These are phyloP conservation scores for Tetrapedia diversipes DNA, from an alignment of 2,888 invertebrate species.

Conservation along the genomic window DNA sequence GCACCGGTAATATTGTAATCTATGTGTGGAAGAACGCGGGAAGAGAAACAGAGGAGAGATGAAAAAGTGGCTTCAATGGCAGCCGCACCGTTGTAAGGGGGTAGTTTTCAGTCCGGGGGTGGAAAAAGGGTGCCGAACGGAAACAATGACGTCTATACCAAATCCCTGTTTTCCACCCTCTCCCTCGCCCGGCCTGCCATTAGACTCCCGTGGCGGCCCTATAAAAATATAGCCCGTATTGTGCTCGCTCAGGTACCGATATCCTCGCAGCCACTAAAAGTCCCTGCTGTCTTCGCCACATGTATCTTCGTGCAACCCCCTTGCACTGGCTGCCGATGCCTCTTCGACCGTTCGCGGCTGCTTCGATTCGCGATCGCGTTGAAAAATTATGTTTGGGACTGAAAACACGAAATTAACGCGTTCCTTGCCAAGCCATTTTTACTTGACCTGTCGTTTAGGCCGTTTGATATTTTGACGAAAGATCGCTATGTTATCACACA, in stretches of 20 bases:
- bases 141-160: slow-evolving; percentile 81
- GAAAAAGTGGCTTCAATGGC: slow-evolving; percentile 81
- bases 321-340: not conserved
- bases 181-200: slow-evolving; percentile 76
- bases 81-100: slow-evolving; percentile 74
- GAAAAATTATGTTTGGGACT: no score
- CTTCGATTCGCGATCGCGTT: not conserved
- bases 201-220: slow-evolving; percentile 76
- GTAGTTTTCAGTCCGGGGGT: slow-evolving; percentile 74
- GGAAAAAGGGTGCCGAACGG: slow-evolving; percentile 72
- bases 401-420: no score
- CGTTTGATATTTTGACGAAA: no score
- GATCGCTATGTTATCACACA: no score
- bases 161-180: slow-evolving; percentile 74
- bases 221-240: slow-evolving; percentile 79
- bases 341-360: not conserved
- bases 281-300: slow-evolving; percentile 58
- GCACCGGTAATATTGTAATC: slow-evolving; percentile 82
- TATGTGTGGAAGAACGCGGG: slow-evolving; percentile 81
- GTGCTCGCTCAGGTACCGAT: slow-evolving; percentile 73
- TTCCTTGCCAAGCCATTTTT: no score
- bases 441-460: no score
- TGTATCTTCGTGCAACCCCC: slow-evolving; percentile 37
- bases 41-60: slow-evolving; percentile 77
- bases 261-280: slow-evolving; percentile 63